Evolutionary conservation across 1,140 invertebrate genomes (phyloP).

Genomic region (Hetaerina americana): DNA sequence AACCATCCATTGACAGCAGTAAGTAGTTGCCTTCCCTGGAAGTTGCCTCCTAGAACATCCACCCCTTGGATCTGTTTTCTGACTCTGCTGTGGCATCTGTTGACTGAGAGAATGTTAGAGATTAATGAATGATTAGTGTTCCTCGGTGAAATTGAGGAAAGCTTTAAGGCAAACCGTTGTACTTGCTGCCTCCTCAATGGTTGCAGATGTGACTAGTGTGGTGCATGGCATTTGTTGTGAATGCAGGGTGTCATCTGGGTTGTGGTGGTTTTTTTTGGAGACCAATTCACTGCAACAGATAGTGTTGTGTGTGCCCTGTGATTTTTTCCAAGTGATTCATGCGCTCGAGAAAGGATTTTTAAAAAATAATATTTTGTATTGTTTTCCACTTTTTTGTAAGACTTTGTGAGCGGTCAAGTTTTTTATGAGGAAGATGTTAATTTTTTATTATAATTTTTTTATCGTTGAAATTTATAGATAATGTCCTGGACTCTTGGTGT

Average conservation of each 20-base stretch:
- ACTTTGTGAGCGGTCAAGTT: background rate
- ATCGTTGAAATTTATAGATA: conserved; percentile 1
- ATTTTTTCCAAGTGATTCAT: background rate
- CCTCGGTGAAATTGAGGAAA: background rate
- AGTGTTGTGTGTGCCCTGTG: background rate
- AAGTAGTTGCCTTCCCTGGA: background rate
- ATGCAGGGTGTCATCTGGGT: background rate
- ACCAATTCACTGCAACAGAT: background rate
- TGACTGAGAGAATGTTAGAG: background rate
- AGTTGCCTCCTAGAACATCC: background rate
- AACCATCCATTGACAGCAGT: background rate
- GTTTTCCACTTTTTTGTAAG: background rate
- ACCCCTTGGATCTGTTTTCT: background rate
- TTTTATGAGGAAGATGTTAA: background rate
- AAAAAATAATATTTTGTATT: conserved; percentile 1
- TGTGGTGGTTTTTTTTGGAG: background rate
- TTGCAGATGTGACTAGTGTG: background rate
- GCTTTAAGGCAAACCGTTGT: background rate
- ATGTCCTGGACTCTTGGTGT: background rate
- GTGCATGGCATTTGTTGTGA: background rate
- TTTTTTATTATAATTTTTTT: conserved; percentile 1
- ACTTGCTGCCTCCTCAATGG: background rate
- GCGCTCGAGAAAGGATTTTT: background rate
- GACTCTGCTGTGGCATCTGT: background rate
- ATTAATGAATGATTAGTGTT: background rate